These are phyloP conservation scores for Sebastes goodei DNA, from an alignment of 2,797 vertebrate genomes.

Conservation along the genomic window DNA sequence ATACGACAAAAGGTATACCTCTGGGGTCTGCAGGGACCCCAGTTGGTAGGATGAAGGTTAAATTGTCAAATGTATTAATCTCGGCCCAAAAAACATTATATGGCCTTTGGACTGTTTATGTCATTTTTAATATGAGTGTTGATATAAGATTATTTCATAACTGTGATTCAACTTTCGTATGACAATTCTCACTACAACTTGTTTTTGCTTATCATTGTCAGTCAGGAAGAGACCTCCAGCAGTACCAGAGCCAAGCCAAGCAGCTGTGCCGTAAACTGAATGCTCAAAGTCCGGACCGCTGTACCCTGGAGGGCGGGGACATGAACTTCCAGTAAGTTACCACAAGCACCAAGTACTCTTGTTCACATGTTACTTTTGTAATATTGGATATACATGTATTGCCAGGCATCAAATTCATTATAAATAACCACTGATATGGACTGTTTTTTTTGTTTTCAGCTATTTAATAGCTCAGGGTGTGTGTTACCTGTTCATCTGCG, in stretches of 20 bases:
- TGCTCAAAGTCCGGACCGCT: conserved; percentile 90
- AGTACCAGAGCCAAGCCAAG: conserved; percentile 93
- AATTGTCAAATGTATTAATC: neutral
- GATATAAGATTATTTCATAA: neutral
- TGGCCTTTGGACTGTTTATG: neutral
- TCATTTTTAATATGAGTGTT: neutral
- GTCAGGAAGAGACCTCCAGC: conserved; percentile 92
- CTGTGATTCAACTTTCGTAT: neutral
- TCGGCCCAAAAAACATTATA: too few species aligned
- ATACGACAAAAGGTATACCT: too few species aligned
- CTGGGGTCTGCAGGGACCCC: too few species aligned
- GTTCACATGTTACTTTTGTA: neutral
- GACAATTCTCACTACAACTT: neutral
- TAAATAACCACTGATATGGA: neutral
- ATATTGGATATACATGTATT: neutral
- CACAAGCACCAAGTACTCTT: neutral
- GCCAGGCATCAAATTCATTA: neutral
- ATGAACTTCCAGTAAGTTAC: conserved; percentile 92
- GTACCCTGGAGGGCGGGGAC: conserved; percentile 89
- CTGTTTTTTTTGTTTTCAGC: conserved; percentile 67
- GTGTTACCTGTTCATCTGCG: conserved; percentile 92
- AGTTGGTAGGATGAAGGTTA: neutral
- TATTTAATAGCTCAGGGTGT: conserved; percentile 92
- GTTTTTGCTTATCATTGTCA: conserved; percentile 49
- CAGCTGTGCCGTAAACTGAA: conserved; percentile 92